phyloP scores from a whole-genome alignment of 2,797 vertebrate genomes.

The Chiroxiphia lanceolata region DNA sequence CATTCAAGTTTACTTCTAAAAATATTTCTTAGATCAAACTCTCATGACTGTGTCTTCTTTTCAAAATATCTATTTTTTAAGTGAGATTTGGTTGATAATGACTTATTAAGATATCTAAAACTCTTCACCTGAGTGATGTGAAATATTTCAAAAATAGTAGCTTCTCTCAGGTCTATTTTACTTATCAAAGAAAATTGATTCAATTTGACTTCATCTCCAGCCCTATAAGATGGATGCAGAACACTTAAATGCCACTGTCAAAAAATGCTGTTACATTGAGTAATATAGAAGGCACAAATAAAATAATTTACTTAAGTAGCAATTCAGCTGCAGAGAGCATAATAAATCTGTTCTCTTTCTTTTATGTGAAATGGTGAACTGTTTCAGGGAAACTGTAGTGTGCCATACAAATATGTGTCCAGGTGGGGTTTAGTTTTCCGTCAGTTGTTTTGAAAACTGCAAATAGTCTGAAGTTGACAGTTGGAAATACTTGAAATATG shows the following conservation, averaged over 20 bases:
- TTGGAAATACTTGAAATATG: not conserved
- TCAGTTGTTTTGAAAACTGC: not conserved
- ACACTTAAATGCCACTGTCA: not conserved
- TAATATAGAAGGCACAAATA: not conserved
- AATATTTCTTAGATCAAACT: not conserved
- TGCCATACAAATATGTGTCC: not conserved
- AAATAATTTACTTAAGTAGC: not conserved
- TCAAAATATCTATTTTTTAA: not conserved
- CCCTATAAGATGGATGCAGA: not conserved
- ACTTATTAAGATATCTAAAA: not conserved
- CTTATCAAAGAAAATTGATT: not conserved
- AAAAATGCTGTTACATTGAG: not conserved
- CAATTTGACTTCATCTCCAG: not conserved
- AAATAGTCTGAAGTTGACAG: not conserved
- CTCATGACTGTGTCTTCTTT: not conserved
- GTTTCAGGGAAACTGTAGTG: not conserved
- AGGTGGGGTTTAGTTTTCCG: not conserved
- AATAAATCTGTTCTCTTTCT: not conserved
- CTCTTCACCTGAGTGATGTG: not conserved
- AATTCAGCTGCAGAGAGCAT: not conserved
- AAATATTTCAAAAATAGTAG: not conserved
- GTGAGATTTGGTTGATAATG: not conserved
- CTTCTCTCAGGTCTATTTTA: not conserved
- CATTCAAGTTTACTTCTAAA: slow-evolving; percentile 11
- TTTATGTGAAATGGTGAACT: not conserved